Percentiles rank a stretch among this genome's conserved stretches.
These are phyloP conservation scores for Morone chrysops DNA, from an alignment of 2,113 vertebrate genomes.

Conservation along the genomic window DNA sequence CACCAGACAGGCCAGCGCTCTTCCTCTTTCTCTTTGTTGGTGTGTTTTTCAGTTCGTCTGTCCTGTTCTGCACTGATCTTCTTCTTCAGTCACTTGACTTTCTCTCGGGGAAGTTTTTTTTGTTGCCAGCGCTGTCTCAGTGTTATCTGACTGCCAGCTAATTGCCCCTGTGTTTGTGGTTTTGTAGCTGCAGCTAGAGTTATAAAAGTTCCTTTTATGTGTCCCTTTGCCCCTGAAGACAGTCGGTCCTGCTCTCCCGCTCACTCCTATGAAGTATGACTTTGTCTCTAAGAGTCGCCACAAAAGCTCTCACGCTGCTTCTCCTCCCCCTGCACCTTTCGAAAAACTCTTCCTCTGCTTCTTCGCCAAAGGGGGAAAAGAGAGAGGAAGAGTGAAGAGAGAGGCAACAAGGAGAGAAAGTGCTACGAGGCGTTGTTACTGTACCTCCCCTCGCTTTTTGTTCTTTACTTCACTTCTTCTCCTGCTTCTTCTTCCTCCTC, in stretches of 20 bases:
- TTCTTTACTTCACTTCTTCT: conserved; percentile 51
- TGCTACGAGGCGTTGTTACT: conserved; percentile 44
- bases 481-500: conserved; percentile 42
- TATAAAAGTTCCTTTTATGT: conserved; percentile 50
- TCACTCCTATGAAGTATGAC: conserved; percentile 42
- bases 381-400: conserved; percentile 15
- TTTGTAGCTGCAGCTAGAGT: conserved; percentile 27
- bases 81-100: conserved; percentile 34
- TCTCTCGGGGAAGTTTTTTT: conserved; percentile 3
- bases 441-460: conserved; percentile 41
- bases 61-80: conserved; percentile 39
- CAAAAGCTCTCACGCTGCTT: conserved; percentile 42
- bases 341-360: conserved; percentile 42
- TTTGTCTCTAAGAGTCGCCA: conserved; percentile 39
- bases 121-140: conserved; percentile 15
- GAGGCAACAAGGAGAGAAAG: conserved; percentile 43
- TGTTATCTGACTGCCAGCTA: conserved; percentile 29
- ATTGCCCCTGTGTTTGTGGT: conserved; percentile 53
- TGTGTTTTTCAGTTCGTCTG: conserved; percentile 29
- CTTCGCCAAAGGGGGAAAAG: conserved; percentile 35
- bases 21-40: conserved; percentile 31
- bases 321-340: conserved; percentile 50
- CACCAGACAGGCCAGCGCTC: conserved; percentile 50
- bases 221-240: conserved; percentile 50
- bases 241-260: conserved; percentile 42